These are phyloP conservation scores for Characodon lateralis DNA, from an alignment of 2,797 vertebrate species.

Conservation along the genomic window DNA sequence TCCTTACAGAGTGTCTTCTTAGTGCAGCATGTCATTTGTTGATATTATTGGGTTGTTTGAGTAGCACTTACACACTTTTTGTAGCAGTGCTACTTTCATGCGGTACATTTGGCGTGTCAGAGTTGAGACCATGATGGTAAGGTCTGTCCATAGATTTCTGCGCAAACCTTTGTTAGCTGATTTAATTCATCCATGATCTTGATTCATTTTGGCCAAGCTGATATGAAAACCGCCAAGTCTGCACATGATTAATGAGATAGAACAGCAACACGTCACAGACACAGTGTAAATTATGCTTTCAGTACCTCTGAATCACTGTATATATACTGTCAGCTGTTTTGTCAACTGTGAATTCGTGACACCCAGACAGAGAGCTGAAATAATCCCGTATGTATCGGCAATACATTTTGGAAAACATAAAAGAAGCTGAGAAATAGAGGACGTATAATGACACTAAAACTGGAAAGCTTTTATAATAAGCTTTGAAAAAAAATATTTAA, in stretches of 20 bases:
- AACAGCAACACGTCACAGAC: too few species aligned
- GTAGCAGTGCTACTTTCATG: too few species aligned
- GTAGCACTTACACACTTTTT: too few species aligned
- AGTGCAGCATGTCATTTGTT: too few species aligned
- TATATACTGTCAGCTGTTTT: slow-evolving; percentile 15
- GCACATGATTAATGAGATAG: neutral
- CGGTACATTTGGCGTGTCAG: too few species aligned
- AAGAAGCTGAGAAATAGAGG: slow-evolving; percentile 2
- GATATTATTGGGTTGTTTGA: too few species aligned
- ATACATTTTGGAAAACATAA: neutral
- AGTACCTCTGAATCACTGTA: slow-evolving; percentile 39
- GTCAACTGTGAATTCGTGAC: slow-evolving; percentile 38
- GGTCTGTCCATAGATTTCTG: slow-evolving; percentile 15
- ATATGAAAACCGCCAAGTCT: slow-evolving; percentile 11
- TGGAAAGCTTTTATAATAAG: slow-evolving; percentile 41
- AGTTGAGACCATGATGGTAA: too few species aligned
- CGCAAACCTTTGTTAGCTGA: slow-evolving; percentile 31
- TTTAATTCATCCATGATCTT: slow-evolving; percentile 33
- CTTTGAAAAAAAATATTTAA: slow-evolving; percentile 6
- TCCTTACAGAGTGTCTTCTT: too few species aligned
- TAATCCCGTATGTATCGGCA: slow-evolving; percentile 13
- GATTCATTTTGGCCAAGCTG: too few species aligned
- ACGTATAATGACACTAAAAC: slow-evolving; percentile 41
- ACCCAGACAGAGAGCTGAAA: slow-evolving; percentile 39
- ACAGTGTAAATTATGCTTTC: slow-evolving; percentile 17